phyloP scores from a whole-genome alignment of 2,797 vertebrate genomes.

The Cyprinodon diabolis region DNA sequence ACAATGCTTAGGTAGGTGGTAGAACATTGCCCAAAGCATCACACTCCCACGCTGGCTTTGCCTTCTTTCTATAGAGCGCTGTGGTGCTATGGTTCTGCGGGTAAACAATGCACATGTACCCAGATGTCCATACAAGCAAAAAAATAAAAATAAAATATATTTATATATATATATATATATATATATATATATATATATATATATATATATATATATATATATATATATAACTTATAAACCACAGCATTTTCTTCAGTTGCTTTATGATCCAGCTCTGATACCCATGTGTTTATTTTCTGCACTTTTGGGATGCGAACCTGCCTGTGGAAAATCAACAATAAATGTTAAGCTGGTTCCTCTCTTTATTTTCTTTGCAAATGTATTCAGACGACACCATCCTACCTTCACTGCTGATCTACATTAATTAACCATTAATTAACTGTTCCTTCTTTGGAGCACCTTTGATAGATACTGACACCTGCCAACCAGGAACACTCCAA shows the following conservation, averaged over 20 bases:
- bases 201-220: too few species aligned
- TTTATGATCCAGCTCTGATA: background rate
- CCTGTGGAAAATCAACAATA: background rate
- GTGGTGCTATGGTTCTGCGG: background rate
- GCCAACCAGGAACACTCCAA: background rate
- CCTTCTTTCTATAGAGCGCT: background rate
- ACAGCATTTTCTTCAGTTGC: background rate
- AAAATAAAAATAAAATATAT: too few species aligned
- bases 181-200: too few species aligned
- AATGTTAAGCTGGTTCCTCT: too few species aligned
- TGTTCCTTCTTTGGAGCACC: background rate
- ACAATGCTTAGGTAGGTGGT: background rate
- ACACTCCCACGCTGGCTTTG: slow-evolving; percentile 2
- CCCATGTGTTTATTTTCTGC: background rate
- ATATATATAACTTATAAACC: background rate
- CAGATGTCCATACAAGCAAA: background rate
- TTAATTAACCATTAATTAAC: background rate
- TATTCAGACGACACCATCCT: background rate
- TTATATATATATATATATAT: too few species aligned
- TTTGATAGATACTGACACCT: background rate
- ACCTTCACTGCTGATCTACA: background rate
- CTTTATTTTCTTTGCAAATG: too few species aligned
- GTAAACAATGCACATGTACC: background rate
- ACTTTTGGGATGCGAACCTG: background rate
- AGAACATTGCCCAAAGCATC: slow-evolving; percentile 3